Conservation (phyloP, 2,113 vertebrate genomes). For the Crotalus horridus region DNA sequence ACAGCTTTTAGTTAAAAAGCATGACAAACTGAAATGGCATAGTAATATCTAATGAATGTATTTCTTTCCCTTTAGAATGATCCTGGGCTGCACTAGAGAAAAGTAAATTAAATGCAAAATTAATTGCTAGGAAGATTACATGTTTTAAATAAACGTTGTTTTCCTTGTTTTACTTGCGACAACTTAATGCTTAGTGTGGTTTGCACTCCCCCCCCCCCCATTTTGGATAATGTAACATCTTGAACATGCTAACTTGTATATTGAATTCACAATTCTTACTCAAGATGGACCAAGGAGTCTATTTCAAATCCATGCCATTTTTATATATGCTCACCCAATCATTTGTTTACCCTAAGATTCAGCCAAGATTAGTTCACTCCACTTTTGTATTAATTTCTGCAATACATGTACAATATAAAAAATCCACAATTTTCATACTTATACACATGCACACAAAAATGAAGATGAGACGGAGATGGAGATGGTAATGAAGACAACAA, state of each 20-base stretch:
- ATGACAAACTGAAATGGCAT: constrained; percentile 32
- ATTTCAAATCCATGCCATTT: background rate
- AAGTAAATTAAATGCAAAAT: constrained; percentile 41
- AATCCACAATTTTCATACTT: background rate
- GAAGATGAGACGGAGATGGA: background rate
- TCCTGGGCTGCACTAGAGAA: background rate
- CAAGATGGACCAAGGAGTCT: background rate
- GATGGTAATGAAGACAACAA: background rate
- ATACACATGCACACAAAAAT: background rate
- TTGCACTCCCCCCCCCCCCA: background rate
- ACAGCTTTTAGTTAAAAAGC: constrained; percentile 42
- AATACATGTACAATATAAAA: background rate
- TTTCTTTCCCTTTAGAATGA: constrained; percentile 17
- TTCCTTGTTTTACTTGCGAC: constrained; percentile 24
- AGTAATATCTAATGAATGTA: constrained; percentile 41
- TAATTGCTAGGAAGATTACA: constrained; percentile 35
- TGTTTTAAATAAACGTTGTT: constrained; percentile 37
- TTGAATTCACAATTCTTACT: background rate
- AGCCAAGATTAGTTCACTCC: background rate
- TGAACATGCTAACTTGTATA: background rate
- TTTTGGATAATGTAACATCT: background rate
- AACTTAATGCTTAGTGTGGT: background rate
- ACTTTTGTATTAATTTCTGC: background rate
- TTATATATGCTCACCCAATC: background rate
- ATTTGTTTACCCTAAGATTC: background rate